phyloP scores from a whole-genome alignment of 2,113 vertebrate genomes.

The Spheniscus mendiculus region DNA sequence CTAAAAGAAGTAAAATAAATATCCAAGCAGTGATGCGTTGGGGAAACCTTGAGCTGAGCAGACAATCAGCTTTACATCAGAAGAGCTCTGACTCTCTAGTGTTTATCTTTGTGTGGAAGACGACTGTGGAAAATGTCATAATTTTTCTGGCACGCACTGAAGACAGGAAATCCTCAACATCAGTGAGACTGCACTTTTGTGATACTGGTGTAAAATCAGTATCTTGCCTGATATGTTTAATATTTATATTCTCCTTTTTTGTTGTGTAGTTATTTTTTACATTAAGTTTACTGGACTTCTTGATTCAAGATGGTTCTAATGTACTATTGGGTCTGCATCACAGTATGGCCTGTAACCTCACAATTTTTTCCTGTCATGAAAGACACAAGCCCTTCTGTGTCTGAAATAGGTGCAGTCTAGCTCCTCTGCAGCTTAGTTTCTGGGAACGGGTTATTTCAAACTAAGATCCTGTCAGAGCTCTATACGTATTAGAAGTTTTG shows the following conservation, averaged over 20 bases:
- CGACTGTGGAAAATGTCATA: background rate
- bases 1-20: background rate
- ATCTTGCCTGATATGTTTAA: background rate
- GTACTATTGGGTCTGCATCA: background rate
- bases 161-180: background rate
- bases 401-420: background rate
- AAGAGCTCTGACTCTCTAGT: background rate
- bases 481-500: background rate
- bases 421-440: background rate
- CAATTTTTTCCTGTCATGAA: background rate
- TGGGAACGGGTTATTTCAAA: background rate
- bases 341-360: background rate
- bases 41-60: background rate
- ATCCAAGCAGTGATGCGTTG: background rate
- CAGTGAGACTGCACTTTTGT: background rate
- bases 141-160: background rate
- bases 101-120: background rate
- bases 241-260: background rate
- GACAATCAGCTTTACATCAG: background rate
- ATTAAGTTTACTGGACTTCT: background rate
- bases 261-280: background rate
- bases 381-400: background rate
- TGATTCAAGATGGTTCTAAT: background rate
- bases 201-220: background rate
- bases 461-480: background rate